Percentiles rank a stretch among this genome's conserved stretches.
Evolutionary conservation across 2,797 vertebrate genomes (phyloP).

Genomic region (Malacoctenus gilli): DNA sequence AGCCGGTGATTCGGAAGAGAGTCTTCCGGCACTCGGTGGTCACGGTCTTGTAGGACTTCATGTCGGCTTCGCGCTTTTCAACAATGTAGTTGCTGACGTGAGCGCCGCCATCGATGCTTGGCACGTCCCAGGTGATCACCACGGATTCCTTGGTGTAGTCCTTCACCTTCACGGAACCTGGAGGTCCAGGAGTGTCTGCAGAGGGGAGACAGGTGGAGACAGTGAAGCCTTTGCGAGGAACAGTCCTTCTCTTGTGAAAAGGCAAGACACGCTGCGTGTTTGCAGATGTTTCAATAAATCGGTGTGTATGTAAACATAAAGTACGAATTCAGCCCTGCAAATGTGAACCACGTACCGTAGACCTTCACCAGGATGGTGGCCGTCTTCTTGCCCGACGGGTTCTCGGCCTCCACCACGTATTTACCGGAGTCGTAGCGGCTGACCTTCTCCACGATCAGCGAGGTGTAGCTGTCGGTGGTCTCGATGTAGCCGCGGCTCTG

Average conservation of each 20-base stretch:
- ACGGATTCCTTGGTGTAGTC: constrained; percentile 97
- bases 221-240: too few species aligned
- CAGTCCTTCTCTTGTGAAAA: too few species aligned
- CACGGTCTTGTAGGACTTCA: constrained; percentile 97
- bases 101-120: constrained; percentile 92
- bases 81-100: constrained; percentile 96
- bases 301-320: too few species aligned
- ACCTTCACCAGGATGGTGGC: constrained; percentile 93
- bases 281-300: too few species aligned
- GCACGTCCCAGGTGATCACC: constrained; percentile 98
- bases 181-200: constrained; percentile 96
- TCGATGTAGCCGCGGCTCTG: constrained; percentile 92
- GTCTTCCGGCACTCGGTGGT: constrained; percentile 97
- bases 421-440: constrained; percentile 96
- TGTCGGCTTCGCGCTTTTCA: constrained; percentile 95
- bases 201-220: too few species aligned
- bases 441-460: constrained; percentile 92
- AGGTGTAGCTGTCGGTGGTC: constrained; percentile 90
- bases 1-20: constrained; percentile 89
- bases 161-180: constrained; percentile 90
- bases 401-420: constrained; percentile 97
- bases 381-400: constrained; percentile 96
- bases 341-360: constrained; percentile 85
- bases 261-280: too few species aligned
- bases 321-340: too few species aligned